A percentile compares a stretch with the other conserved stretches of the same genome.
phyloP scores from a whole-genome alignment of 2,797 vertebrate genomes.

The Channallabes apus region DNA sequence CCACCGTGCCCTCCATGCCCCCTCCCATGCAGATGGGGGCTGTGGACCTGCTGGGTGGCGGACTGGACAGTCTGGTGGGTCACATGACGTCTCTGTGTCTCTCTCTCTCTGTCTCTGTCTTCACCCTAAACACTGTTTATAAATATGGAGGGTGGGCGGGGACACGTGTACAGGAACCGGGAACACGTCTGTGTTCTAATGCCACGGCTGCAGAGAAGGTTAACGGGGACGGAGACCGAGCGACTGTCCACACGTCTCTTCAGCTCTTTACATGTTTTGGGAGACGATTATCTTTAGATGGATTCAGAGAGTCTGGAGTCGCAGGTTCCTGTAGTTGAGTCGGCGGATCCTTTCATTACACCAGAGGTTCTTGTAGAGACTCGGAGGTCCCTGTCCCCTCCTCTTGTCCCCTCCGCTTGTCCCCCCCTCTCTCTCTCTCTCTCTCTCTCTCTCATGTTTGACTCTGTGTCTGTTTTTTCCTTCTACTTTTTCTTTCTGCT shows the following conservation, averaged over 20 bases:
- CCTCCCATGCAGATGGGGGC: constrained; percentile 85
- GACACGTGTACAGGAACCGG: not conserved
- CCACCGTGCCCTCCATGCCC: constrained; percentile 75
- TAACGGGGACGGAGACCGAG: too few species aligned
- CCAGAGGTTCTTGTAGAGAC: too few species aligned
- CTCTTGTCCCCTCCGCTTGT: not conserved
- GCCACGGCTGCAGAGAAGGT: too few species aligned
- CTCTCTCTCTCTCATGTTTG: constrained; percentile 27
- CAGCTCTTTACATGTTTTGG: too few species aligned
- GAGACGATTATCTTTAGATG: too few species aligned
- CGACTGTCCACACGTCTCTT: too few species aligned
- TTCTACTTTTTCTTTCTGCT: constrained; percentile 76
- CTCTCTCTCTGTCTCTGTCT: not conserved
- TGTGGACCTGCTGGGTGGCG: constrained; percentile 91
- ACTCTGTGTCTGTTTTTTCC: constrained; percentile 42
- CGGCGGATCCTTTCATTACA: too few species aligned
- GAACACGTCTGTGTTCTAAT: not conserved
- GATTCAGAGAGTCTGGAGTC: too few species aligned
- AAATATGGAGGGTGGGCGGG: not conserved
- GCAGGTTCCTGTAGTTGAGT: too few species aligned
- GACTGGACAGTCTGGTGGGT: constrained; percentile 89
- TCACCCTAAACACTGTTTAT: not conserved
- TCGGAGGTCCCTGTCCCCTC: not conserved
- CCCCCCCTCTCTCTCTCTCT: not conserved
- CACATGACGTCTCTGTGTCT: not conserved